Conservation (phyloP, 2,113 vertebrate species). For the Ascaphus truei region DNA sequence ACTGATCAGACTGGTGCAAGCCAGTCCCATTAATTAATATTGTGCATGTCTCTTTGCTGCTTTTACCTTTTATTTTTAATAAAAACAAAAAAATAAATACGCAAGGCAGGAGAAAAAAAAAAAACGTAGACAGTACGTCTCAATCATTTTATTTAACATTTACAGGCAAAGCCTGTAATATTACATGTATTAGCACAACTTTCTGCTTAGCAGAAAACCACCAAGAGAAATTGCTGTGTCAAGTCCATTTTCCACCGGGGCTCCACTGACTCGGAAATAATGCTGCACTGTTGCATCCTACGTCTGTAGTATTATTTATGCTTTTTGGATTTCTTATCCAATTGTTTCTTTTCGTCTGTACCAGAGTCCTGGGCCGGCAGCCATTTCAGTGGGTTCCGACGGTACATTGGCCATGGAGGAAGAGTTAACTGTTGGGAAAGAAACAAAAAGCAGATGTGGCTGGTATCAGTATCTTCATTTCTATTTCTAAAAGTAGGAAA, state of each 20-base stretch:
- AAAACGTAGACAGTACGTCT: not conserved
- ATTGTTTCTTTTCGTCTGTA: slow-evolving; percentile 82
- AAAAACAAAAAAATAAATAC: too few relatives aligned
- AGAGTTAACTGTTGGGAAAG: slow-evolving; percentile 76
- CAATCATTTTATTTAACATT: slow-evolving; percentile 2
- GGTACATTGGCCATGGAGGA: slow-evolving; percentile 94
- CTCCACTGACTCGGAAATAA: not conserved
- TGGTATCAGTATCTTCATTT: too few relatives aligned
- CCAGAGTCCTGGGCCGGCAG: slow-evolving; percentile 74
- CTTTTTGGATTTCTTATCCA: slow-evolving; percentile 84
- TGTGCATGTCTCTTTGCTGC: too few relatives aligned
- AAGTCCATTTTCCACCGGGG: not conserved
- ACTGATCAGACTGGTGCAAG: too few relatives aligned
- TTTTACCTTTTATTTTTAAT: too few relatives aligned
- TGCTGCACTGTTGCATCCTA: slow-evolving; percentile 8
- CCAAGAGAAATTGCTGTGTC: not conserved
- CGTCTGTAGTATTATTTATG: slow-evolving; percentile 68
- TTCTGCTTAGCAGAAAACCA: slow-evolving; percentile 28
- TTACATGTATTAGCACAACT: not conserved
- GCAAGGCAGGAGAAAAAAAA: not conserved
- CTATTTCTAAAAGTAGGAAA: too few relatives aligned
- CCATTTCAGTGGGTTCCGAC: slow-evolving; percentile 84
- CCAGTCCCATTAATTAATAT: too few relatives aligned
- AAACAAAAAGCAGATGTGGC: not conserved
- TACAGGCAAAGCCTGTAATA: not conserved